Evolutionary conservation across 2,888 invertebrate species (phyloP), one percentile per base, ranked within the genome.

Genomic region (Ophonus ardosiacus): DNA sequence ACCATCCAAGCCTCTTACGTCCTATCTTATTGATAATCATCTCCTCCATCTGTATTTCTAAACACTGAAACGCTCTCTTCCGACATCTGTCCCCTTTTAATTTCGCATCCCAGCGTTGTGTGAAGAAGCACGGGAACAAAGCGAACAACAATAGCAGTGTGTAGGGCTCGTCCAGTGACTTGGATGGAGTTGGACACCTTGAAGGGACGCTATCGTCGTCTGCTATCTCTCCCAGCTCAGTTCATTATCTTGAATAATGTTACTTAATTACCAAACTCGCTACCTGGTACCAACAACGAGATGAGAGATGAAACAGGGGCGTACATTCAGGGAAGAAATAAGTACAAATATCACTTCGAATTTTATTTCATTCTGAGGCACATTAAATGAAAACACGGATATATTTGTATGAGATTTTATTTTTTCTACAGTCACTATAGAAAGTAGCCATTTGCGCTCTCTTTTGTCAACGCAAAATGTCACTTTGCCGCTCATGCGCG

Each of bases 231-330:
- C 87, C 87, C 87, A 40, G 31, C 65, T 87, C 88, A 87, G 87
- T 88, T 87, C 88, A 89, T 90, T 90, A 90, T 90, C 89, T 84
- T 89, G 88, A 89, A 90, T 89, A 90, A 90, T 89, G 90, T 89
- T 89, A 88, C 89, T 90, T 90, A 90, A 90, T 90, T 90, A 90
- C 89, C 89, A 88, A 90, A 90, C 89, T 89, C 89, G 89, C 71
- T 74, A 90, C 90, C 89, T 90, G 89, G 88, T 88, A 88, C 88
- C 87, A 87, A 88, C 17, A 63, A 31, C 31, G 31, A 31, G 31
- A 31, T 1, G 31, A 31, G 31, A 31, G 31, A 31, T 31, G 31
- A 31, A 31, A 31, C 31, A 31, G 31, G 3, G 31, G 31, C 31
- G 31, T 31, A 31, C 31, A 31, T 31, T 3, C 3, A 31, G 2